Evolutionary conservation across 2,888 invertebrate species (phyloP), one percentile per base, ranked within the genome.

Genomic region (Ceratothoa steindachneri): DNA sequence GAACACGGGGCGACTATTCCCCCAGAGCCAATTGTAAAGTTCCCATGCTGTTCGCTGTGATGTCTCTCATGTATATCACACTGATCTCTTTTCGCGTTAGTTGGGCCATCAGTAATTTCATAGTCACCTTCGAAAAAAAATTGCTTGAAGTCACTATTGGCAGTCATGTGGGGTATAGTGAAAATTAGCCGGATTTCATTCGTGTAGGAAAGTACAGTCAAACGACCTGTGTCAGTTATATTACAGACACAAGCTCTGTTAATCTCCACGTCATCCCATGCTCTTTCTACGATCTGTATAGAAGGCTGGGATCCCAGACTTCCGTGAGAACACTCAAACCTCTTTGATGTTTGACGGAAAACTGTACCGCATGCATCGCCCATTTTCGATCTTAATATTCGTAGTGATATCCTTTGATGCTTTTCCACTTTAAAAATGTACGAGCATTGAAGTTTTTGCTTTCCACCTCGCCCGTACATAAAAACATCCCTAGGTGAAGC

Each of bases 401-500:
- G 30, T 67, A 94, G 86, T 77, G 91, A 89, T 67, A 92, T 87
- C 82, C 90, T 86, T 83, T 91, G 90, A 71, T 89, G 88, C 71
- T 88, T 87, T 80, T 87, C 88, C 0, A 90, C 89, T 85, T 91
- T 90, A 83, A 92, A 92, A 82, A 90, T 88, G 82, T 91, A 88
- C 78, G 89, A 87, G 84, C 93, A 93, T 74, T 89, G 90, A 69
- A 93, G 85, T 83, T 91, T 90, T 82, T 89, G 88, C 24, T 90
- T 88, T 1, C 93, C 93, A 15, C 93, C 93, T 81, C 93, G 87
- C 1, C 93, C 93, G 82, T 90, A 93, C 82, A 91, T 89, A 85
- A 93, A 92, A 70, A 92, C 91, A 81, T 91, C 92, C 81, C 89
- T 88, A 5, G 92, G 91, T 30, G 92, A 91, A 83, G 89, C 88